Percentiles rank a stretch among this genome's conserved stretches.
Conservation (phyloP, 2,888 invertebrate species). For the Synergus itoensis region DNA sequence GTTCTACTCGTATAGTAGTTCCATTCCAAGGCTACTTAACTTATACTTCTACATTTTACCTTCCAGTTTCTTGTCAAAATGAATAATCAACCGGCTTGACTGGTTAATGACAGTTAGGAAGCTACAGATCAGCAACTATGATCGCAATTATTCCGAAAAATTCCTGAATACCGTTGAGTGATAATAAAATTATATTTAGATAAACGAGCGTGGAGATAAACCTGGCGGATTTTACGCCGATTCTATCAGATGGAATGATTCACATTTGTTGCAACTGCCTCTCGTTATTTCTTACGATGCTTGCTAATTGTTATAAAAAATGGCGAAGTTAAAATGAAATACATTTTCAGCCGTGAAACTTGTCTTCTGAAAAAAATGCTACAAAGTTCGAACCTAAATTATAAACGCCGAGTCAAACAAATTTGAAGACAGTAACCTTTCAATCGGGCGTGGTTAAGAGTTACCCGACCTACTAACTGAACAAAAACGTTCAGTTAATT, state of each 20-base stretch:
- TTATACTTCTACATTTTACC: conserved; percentile 4
- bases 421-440: conserved; percentile 20
- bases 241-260: not conserved
- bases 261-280: not conserved
- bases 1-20: not conserved
- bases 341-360: not conserved
- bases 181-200: conserved; percentile 18
- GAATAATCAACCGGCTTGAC: conserved; percentile 8
- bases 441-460: conserved; percentile 28
- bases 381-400: not conserved
- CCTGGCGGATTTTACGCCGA: not conserved
- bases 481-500: conserved; percentile 73
- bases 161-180: conserved; percentile 8
- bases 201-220: not conserved
- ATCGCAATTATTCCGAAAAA: conserved; percentile 6
- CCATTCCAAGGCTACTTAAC: not conserved
- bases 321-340: not conserved
- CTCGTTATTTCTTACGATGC: not conserved
- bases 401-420: not conserved
- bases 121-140: conserved; percentile 1
- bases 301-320: not conserved
- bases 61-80: not conserved
- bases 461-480: conserved; percentile 22
- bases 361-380: not conserved
- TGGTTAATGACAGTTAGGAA: conserved; percentile 1